phyloP scores from a whole-genome alignment of 35 echinoderm and acorn worm species.

The Heliocidaris erythrogramma region DNA sequence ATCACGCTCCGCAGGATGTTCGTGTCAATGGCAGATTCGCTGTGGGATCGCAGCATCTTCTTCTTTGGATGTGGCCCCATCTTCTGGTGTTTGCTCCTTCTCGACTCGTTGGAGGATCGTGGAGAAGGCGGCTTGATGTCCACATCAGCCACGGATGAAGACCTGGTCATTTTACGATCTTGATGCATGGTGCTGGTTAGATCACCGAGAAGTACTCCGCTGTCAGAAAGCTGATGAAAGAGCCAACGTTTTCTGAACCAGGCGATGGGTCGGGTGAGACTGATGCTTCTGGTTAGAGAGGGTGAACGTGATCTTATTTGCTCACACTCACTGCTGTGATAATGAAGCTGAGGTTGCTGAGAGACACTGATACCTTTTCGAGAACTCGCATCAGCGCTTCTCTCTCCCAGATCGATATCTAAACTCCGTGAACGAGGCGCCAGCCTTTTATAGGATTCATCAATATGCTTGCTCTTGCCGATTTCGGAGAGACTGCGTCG shows the following conservation, averaged over 20 bases:
- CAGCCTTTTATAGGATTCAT: background rate
- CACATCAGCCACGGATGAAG: conserved; percentile 23
- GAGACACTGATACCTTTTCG: background rate
- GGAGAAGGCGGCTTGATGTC: conserved; percentile 40
- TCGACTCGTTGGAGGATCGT: background rate
- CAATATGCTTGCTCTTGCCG: conserved; percentile 3
- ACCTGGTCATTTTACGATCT: conserved; percentile 56
- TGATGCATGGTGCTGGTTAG: conserved; percentile 51
- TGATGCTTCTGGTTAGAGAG: background rate
- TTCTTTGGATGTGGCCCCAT: conserved; percentile 67
- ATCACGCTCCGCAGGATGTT: conserved; percentile 35
- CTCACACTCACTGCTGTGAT: background rate
- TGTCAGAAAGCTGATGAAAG: conserved; percentile 59
- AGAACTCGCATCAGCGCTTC: conserved; percentile 12
- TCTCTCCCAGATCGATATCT: conserved; percentile 5
- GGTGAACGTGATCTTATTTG: background rate
- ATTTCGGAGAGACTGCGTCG: conserved; percentile 34
- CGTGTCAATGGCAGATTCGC: conserved; percentile 73
- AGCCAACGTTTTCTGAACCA: conserved; percentile 20
- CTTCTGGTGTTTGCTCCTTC: conserved; percentile 29
- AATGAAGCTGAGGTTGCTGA: background rate
- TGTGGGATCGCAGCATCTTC: conserved; percentile 77
- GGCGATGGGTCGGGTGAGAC: background rate
- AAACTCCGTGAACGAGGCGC: background rate
- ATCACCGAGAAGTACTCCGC: conserved; percentile 52